phyloP scores from a whole-genome alignment of 2,888 invertebrate species.

The Oligia strigilis region DNA sequence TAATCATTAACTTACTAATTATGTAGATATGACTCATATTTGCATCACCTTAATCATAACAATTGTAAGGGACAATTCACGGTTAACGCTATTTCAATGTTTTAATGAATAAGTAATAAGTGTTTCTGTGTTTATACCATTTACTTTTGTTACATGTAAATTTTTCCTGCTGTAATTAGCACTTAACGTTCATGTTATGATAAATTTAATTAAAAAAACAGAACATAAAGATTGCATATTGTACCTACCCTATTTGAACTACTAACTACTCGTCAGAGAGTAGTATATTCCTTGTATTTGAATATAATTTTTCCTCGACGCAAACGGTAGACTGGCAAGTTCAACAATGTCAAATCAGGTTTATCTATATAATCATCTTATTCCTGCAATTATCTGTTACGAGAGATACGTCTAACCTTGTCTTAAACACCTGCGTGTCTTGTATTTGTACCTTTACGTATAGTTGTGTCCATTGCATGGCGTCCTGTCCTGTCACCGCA shows the following conservation, averaged over 20 bases:
- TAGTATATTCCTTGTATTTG: not conserved
- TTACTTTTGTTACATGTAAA: slow-evolving; percentile 14
- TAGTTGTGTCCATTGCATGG: slow-evolving; percentile 64
- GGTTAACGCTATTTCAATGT: slow-evolving; percentile 5
- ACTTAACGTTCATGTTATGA: slow-evolving; percentile 32
- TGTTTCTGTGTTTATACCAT: not conserved
- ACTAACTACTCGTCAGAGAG: too few species aligned
- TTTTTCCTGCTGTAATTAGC: slow-evolving; percentile 50
- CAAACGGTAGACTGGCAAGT: slow-evolving; percentile 68
- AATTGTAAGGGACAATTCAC: slow-evolving; percentile 9
- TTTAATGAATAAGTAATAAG: slow-evolving; percentile 29
- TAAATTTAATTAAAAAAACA: slow-evolving; percentile 45
- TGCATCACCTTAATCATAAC: slow-evolving; percentile 22
- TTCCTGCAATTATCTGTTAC: slow-evolving; percentile 76
- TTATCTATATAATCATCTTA: slow-evolving; percentile 80
- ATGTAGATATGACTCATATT: slow-evolving; percentile 34
- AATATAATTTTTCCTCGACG: slow-evolving; percentile 67
- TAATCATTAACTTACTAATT: slow-evolving; percentile 19
- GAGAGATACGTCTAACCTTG: slow-evolving; percentile 83
- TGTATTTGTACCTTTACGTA: slow-evolving; percentile 66
- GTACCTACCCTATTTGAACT: slow-evolving; percentile 36
- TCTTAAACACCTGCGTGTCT: slow-evolving; percentile 78
- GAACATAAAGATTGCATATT: slow-evolving; percentile 44
- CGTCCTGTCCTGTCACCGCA: slow-evolving; percentile 77
- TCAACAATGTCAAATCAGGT: slow-evolving; percentile 74